Evolutionary conservation across 2,888 invertebrate genomes (phyloP).

Genomic region (Amiota communis): DNA sequence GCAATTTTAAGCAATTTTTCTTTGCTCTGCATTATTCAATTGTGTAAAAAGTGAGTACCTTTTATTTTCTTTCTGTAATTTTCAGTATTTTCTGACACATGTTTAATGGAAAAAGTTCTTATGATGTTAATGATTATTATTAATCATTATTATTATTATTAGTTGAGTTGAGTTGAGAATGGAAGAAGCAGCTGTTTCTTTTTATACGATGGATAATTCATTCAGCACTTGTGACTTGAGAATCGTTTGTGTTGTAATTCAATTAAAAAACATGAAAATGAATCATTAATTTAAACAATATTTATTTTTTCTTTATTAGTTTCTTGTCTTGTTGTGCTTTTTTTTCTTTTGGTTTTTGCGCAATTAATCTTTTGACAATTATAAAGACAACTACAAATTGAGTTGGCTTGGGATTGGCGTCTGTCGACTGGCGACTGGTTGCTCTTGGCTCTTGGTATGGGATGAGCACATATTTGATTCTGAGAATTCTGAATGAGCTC

Average conservation of each 20-base stretch:
- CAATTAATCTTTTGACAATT: neutral
- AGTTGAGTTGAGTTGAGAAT: neutral
- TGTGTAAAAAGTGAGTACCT: neutral
- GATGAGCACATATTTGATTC: slow-evolving; percentile 26
- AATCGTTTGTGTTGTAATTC: slow-evolving; percentile 21
- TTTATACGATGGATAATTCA: neutral
- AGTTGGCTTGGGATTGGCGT: neutral
- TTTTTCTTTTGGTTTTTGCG: neutral
- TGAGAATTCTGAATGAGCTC: slow-evolving; percentile 16
- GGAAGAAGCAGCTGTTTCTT: slow-evolving; percentile 10
- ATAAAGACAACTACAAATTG: slow-evolving; percentile 2
- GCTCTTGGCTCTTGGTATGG: neutral
- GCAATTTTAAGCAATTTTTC: too few relatives aligned
- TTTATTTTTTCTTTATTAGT: neutral
- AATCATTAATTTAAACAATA: slow-evolving; percentile 25
- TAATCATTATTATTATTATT: too few relatives aligned
- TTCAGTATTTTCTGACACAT: neutral
- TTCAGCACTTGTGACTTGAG: neutral
- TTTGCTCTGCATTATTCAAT: neutral
- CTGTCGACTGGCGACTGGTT: neutral
- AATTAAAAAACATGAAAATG: slow-evolving; percentile 15
- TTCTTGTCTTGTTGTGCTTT: neutral
- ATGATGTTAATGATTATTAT: too few relatives aligned
- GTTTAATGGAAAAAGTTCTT: too few relatives aligned
- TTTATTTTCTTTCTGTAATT: neutral